A percentile compares a stretch with the other conserved stretches of the same genome.
phyloP scores from a whole-genome alignment of 1,140 invertebrate species.

The Cydia splendana region DNA sequence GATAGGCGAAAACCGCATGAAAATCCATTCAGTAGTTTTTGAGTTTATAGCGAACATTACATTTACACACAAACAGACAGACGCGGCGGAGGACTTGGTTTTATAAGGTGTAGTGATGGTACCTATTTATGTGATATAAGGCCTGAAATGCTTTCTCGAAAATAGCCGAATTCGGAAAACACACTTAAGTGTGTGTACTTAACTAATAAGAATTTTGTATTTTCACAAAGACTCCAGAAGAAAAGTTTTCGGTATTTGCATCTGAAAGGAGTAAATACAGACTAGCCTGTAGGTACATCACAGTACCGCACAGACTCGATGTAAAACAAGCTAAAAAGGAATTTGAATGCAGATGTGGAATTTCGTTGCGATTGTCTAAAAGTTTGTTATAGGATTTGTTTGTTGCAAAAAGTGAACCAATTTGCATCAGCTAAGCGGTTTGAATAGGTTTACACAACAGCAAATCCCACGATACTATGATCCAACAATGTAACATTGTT shows the following conservation, averaged over 20 bases:
- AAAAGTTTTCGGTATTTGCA: constrained; percentile 55
- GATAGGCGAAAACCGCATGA: too few species aligned
- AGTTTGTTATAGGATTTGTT: constrained; percentile 33
- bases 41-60: too few species aligned
- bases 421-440: constrained; percentile 42
- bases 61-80: too few species aligned
- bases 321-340: constrained; percentile 44
- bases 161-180: background rate
- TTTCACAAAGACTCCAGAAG: constrained; percentile 50
- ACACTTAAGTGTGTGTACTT: background rate
- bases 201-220: constrained; percentile 38
- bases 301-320: background rate
- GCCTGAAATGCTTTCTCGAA: too few species aligned
- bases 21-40: too few species aligned
- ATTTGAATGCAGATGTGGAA: constrained; percentile 47
- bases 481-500: constrained; percentile 24
- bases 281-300: constrained; percentile 34
- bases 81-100: too few species aligned
- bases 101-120: too few species aligned
- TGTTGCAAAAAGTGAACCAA: constrained; percentile 42
- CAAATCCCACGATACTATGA: constrained; percentile 36
- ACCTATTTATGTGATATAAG: too few species aligned
- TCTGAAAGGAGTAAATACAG: constrained; percentile 52
- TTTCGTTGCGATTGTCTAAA: constrained; percentile 33
- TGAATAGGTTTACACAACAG: constrained; percentile 34